Conservation (phyloP, 2,797 vertebrate genomes). For the Oryzias dopingdopingensis region DNA sequence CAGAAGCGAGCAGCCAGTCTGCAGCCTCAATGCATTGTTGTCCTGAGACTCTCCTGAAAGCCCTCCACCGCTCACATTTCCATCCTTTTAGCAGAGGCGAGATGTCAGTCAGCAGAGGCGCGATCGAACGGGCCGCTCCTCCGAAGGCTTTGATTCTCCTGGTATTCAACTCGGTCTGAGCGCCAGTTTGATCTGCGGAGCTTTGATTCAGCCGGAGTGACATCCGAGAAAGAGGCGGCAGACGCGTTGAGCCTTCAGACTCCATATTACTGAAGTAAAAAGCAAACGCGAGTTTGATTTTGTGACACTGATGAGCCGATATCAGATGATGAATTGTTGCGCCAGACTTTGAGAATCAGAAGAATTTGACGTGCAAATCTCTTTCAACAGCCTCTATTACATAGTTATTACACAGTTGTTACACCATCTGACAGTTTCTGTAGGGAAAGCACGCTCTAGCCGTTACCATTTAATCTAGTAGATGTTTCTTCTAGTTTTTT, state of each 20-base stretch:
- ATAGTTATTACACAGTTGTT: neutral
- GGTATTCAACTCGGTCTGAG: slow-evolving; percentile 43
- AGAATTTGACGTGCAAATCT: slow-evolving; percentile 5
- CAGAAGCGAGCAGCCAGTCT: neutral
- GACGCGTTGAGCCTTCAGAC: slow-evolving; percentile 1
- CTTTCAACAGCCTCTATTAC: neutral
- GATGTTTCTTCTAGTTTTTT: too few relatives aligned
- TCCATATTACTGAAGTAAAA: slow-evolving; percentile 8
- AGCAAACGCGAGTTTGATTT: neutral
- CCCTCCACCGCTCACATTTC: neutral
- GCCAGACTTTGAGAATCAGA: neutral
- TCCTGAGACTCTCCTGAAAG: slow-evolving; percentile 4
- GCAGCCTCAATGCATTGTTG: neutral
- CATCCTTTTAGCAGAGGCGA: neutral
- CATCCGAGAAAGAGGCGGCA: slow-evolving; percentile 12
- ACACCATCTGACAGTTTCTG: neutral
- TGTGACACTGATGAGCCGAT: neutral
- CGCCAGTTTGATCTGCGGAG: slow-evolving; percentile 36
- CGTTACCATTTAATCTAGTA: too few relatives aligned
- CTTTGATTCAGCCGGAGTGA: slow-evolving; percentile 29
- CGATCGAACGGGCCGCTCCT: slow-evolving; percentile 40
- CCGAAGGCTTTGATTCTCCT: slow-evolving; percentile 42
- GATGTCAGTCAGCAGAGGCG: slow-evolving; percentile 29
- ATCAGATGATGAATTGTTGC: slow-evolving; percentile 2
- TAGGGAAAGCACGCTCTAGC: too few relatives aligned